These are phyloP conservation scores for Acropora tenuis DNA, from an alignment of 64 coral and sea anemone species.

Conservation along the genomic window DNA sequence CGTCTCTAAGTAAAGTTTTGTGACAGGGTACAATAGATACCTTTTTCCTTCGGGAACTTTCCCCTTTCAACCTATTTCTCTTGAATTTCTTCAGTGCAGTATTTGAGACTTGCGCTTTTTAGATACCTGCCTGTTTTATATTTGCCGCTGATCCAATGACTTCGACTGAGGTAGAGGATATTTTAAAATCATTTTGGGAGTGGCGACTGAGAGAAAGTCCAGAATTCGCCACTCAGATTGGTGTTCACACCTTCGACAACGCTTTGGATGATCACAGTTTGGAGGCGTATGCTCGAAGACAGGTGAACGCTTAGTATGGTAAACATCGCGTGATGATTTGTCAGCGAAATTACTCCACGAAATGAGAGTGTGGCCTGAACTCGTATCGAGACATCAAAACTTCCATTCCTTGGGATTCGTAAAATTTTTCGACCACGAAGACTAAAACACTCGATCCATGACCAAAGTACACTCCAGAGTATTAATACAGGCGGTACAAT, in stretches of 20 bases:
- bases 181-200: slow-evolving; percentile 87
- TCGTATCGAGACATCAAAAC: too few species aligned
- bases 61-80: neutral
- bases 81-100: neutral
- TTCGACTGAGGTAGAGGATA: slow-evolving; percentile 74
- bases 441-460: too few species aligned
- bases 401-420: too few species aligned
- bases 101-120: neutral
- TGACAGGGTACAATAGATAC: too few species aligned
- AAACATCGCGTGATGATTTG: slow-evolving; percentile 16
- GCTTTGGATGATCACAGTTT: slow-evolving; percentile 68
- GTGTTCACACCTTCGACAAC: slow-evolving; percentile 64
- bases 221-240: slow-evolving; percentile 89
- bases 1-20: neutral
- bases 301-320: slow-evolving; percentile 41
- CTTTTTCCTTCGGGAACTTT: too few species aligned
- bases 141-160: slow-evolving; percentile 28
- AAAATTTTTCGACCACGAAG: too few species aligned
- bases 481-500: too few species aligned
- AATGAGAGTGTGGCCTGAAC: too few species aligned
- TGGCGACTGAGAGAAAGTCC: slow-evolving; percentile 82
- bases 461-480: too few species aligned
- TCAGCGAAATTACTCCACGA: too few species aligned
- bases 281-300: slow-evolving; percentile 50
- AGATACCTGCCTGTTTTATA: neutral